Base-by-base conservation (phyloP, 2,797 vertebrate genomes). In the Hirundo rustica region DNA sequence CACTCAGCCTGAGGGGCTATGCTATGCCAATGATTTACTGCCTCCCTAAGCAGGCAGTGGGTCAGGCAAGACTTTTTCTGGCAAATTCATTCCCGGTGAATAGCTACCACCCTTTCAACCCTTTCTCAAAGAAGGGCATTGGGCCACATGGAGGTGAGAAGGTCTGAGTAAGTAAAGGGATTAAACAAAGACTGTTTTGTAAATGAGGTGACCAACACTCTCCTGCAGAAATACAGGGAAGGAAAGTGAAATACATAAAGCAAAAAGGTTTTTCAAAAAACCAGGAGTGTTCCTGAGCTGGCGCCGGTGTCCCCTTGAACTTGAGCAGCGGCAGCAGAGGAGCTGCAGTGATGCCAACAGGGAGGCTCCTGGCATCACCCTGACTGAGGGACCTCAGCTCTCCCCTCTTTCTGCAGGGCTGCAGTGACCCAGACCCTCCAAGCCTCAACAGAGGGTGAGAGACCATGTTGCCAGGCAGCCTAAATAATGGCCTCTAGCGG, bases 401-500 rank as follows among this genome's bases (percentile, higher is more conserved):
- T 77, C 19, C 15, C n/a, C 29, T 51, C 50, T 29, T 44, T 42
- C 75, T 2, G 1, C 27, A 62, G 61, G 10, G 48, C 75, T 53
- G 51, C 4, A 2, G 62, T 50, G 11, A 65, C 77, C 62, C 58
- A 34, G 73, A 54, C 60, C 78, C 55, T 94, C 47, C 2, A 17
- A 89, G 83, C 92, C 26, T 92, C 71, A 93, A 79, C 25, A 74
- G 47, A 92, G 11, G 2, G 9, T 36, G 53, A 96, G 65, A 95
- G 48, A 25, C 68, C 32, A 51, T 68, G 44, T 85, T 93, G 61
- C 95, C 84, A 93, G 84, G 19, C 85, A 90, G 85, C 65, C 60
- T 86, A 82, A 94, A 78, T 92, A 96, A 85, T 19, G 34, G 78
- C 34, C 55, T 91, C 68, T 95, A 84, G 61, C 67, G 68, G 60